phyloP scores from a whole-genome alignment of 2,888 invertebrate species.

The Cyaniris semiargus region DNA sequence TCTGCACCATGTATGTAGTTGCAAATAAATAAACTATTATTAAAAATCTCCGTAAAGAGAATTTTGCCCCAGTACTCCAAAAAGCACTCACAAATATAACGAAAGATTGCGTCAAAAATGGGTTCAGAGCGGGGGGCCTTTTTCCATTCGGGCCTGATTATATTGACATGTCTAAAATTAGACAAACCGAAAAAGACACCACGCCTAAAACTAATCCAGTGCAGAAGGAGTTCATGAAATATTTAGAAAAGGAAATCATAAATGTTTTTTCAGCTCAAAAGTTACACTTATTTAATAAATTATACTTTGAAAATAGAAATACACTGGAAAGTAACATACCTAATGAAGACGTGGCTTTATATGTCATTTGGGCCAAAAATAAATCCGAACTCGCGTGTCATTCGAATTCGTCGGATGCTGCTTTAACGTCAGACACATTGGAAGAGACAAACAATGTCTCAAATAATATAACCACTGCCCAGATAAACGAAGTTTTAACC shows the following conservation, averaged over 20 bases:
- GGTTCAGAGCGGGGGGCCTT: conserved; percentile 38
- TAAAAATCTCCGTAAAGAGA: conserved; percentile 35
- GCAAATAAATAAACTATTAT: too few species aligned
- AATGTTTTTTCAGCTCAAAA: conserved; percentile 38
- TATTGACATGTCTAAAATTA: conserved; percentile 36
- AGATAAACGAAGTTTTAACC: conserved; percentile 25
- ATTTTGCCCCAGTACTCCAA: conserved; percentile 35
- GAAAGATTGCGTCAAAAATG: conserved; percentile 36
- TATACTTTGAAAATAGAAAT: background rate
- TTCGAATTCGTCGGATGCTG: conserved; percentile 29
- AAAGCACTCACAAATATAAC: conserved; percentile 34
- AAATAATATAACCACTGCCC: conserved; percentile 22
- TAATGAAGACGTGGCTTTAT: conserved; percentile 35
- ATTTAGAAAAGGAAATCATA: conserved; percentile 38
- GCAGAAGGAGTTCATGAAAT: conserved; percentile 38
- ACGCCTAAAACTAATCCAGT: conserved; percentile 29
- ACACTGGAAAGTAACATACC: conserved; percentile 32
- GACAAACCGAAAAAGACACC: conserved; percentile 29
- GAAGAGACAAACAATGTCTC: conserved; percentile 26
- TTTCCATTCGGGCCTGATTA: conserved; percentile 38
- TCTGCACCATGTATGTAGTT: too few species aligned
- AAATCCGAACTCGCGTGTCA: conserved; percentile 34
- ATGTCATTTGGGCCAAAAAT: conserved; percentile 39
- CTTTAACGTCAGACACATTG: conserved; percentile 33
- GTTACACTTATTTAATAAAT: conserved; percentile 36